A percentile compares a stretch with the other conserved stretches of the same genome.
These are phyloP conservation scores for Chrysodeixis includens DNA, from an alignment of 2,888 invertebrate species.

Conservation along the genomic window DNA sequence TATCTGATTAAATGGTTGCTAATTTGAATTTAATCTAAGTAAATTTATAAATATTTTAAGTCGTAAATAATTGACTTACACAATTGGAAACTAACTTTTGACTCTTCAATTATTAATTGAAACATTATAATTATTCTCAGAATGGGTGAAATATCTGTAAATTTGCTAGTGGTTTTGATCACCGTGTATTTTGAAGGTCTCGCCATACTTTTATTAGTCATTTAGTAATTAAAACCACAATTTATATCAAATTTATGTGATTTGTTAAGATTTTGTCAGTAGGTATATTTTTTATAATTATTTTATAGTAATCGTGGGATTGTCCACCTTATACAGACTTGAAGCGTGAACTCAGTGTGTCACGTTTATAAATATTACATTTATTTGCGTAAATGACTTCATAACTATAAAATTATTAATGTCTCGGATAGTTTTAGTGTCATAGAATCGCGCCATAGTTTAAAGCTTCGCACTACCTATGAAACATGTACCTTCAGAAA, in stretches of 20 bases:
- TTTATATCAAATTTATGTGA: neutral
- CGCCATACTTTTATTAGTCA: neutral
- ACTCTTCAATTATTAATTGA: no score
- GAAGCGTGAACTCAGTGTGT: neutral
- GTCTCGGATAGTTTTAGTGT: neutral
- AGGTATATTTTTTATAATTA: neutral
- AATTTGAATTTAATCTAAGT: no score
- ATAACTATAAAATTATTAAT: neutral
- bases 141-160: no score
- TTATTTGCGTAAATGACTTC: constrained; percentile 2
- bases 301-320: neutral
- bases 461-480: neutral
- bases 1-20: neutral
- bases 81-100: neutral
- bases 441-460: neutral
- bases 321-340: neutral
- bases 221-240: constrained; percentile 3
- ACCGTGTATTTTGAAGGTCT: neutral
- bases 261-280: neutral
- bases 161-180: neutral
- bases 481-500: neutral
- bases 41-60: no score
- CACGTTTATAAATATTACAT: neutral
- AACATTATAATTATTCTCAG: no score
- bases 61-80: neutral